phyloP scores from a whole-genome alignment of 2,888 invertebrate genomes.

The Penaeus monodon region DNA sequence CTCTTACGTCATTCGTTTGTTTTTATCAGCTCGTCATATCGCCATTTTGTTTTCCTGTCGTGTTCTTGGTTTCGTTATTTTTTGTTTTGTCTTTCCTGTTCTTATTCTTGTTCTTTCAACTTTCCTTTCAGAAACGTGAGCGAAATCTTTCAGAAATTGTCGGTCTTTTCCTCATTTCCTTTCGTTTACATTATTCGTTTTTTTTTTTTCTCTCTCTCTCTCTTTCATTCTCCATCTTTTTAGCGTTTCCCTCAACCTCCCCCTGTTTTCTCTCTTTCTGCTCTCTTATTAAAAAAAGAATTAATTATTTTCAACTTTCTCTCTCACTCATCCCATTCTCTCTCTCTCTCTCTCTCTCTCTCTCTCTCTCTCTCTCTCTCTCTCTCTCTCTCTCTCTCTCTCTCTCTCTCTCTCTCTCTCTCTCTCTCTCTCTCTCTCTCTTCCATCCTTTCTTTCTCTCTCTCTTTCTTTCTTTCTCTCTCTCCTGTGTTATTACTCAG shows the following conservation, averaged over 20 bases:
- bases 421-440: background rate
- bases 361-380: too few species aligned
- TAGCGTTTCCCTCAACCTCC: background rate
- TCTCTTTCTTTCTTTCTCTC: background rate
- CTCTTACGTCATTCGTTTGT: background rate
- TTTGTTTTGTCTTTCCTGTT: too few species aligned
- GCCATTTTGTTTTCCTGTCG: background rate
- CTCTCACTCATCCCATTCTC: background rate
- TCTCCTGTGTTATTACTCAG: background rate
- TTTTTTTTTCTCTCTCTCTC: background rate
- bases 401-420: too few species aligned
- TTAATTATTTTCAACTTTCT: background rate
- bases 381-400: too few species aligned
- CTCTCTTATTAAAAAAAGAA: background rate
- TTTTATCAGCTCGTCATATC: background rate
- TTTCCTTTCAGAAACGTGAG: background rate
- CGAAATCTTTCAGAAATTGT: too few species aligned
- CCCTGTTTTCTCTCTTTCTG: background rate
- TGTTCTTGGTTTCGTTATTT: background rate
- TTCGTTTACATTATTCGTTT: too few species aligned
- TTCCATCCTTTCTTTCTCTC: background rate
- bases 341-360: constrained; percentile 13
- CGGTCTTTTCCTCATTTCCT: too few species aligned
- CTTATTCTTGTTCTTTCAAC: background rate
- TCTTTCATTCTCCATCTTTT: constrained; percentile 10